Base-by-base conservation (phyloP, 64 coral and sea anemone species). In the Porites lutea region DNA sequence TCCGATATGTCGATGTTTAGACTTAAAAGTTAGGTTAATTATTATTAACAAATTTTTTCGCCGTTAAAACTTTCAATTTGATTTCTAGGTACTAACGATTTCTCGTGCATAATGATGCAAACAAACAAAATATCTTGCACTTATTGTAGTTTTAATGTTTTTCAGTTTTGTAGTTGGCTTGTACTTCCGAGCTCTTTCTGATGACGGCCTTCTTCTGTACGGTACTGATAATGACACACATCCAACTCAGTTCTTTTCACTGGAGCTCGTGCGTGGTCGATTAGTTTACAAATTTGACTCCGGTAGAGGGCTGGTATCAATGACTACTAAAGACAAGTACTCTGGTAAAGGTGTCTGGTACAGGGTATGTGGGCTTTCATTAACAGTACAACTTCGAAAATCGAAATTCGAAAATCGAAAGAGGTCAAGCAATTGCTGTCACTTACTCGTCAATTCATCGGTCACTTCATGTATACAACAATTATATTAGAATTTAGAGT, bases 151-250 rank as follows among this genome's bases (percentile, higher is more conserved):
- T 71, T 51, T 51, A 79, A 68, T 79, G 16, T 0, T 86, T 43
- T 48, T 20, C 72, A 98, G 96, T 21, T 92, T 76, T 79, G 78
- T 95, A 16, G 67, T 98, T n/a, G 60, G 79, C 14, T 57, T 98
- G 5, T 64, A 86, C 53, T 58, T 98, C 69, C 89, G 86, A 18
- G 65, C 96, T 12, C 13, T 95, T 71, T 87, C 87, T 13, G 65
- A 75, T 37, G 77, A 98, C 72, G 96, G 96, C 2, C 13, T 98
- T 12, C 75, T 98, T 65, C 72, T 98, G 48, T 98, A 98, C 19
- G 92, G 78, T 4, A 91, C 96, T 23, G 90, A 95, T 21, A 78
- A 92, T 61, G 82, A 89, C 4, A 86, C 90, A n/a, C 89, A 98
- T 48, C 96, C 96, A 3, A 88, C 71, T 9, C 90, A 93, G 72